Conservation (phyloP, 2,888 invertebrate genomes). For the Dasysyrphus albostriatus region DNA sequence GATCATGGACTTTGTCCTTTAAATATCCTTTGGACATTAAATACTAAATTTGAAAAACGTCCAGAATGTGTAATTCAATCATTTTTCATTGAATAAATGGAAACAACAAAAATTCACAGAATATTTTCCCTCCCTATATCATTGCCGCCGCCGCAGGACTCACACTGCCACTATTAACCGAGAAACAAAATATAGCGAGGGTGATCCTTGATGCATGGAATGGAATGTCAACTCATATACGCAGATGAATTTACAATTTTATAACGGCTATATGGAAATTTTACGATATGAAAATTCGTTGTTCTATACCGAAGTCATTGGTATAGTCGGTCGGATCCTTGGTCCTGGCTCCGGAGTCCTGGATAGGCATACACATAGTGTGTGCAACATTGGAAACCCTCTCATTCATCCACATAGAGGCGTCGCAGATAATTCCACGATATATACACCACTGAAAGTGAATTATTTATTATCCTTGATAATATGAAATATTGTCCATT, state of each 20-base stretch:
- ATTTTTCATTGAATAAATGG: not conserved
- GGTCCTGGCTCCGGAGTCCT: not conserved
- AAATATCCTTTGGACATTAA: constrained; percentile 4
- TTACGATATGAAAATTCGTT: constrained; percentile 29
- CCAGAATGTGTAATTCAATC: constrained; percentile 19
- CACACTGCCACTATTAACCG: no score
- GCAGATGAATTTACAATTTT: constrained; percentile 53
- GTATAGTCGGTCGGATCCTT: not conserved
- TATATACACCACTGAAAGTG: constrained; percentile 51
- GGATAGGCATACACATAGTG: not conserved
- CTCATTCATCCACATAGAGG: constrained; percentile 12
- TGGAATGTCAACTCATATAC: constrained; percentile 58
- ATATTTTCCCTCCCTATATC: constrained; percentile 15
- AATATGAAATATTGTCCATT: constrained; percentile 62
- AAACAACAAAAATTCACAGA: not conserved
- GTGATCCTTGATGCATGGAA: constrained; percentile 63
- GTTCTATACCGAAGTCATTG: not conserved
- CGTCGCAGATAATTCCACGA: constrained; percentile 57
- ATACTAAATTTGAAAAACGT: not conserved
- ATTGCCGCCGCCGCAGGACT: not conserved
- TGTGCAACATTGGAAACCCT: constrained; percentile 24
- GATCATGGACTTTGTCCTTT: not conserved
- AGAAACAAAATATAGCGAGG: constrained; percentile 33
- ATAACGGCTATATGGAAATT: constrained; percentile 58
- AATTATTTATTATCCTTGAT: constrained; percentile 72